These are phyloP conservation scores for Eulemur rufifrons DNA, from an alignment of 2,113 vertebrate genomes.

Conservation along the genomic window DNA sequence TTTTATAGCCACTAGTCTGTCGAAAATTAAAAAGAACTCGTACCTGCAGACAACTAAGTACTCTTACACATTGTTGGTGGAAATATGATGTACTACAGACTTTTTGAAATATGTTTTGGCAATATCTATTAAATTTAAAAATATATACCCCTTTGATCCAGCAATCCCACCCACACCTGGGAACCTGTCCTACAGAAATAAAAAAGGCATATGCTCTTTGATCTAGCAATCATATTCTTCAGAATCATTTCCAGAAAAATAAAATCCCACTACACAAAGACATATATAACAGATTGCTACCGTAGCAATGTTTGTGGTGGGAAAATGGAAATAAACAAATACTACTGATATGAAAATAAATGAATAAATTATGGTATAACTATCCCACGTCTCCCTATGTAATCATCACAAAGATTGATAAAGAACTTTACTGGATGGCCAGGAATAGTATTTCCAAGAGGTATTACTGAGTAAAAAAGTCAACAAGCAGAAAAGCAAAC, in stretches of 20 bases:
- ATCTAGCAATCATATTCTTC: not conserved
- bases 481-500: not conserved
- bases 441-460: not conserved
- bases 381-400: not conserved
- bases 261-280: not conserved
- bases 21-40: not conserved
- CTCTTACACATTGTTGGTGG: not conserved
- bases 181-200: not conserved
- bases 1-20: not conserved
- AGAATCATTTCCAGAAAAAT: conserved; percentile 16
- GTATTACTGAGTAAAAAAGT: not conserved
- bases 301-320: not conserved
- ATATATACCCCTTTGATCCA: not conserved
- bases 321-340: conserved; percentile 33
- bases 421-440: not conserved
- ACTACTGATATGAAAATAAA: not conserved
- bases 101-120: not conserved
- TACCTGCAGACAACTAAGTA: not conserved
- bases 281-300: not conserved
- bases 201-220: not conserved
- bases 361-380: not conserved
- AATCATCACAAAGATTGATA: not conserved
- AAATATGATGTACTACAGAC: not conserved
- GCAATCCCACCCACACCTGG: not conserved
- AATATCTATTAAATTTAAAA: not conserved